phyloP scores from a whole-genome alignment of 2,888 invertebrate genomes.

The Andrena haemorrhoa region DNA sequence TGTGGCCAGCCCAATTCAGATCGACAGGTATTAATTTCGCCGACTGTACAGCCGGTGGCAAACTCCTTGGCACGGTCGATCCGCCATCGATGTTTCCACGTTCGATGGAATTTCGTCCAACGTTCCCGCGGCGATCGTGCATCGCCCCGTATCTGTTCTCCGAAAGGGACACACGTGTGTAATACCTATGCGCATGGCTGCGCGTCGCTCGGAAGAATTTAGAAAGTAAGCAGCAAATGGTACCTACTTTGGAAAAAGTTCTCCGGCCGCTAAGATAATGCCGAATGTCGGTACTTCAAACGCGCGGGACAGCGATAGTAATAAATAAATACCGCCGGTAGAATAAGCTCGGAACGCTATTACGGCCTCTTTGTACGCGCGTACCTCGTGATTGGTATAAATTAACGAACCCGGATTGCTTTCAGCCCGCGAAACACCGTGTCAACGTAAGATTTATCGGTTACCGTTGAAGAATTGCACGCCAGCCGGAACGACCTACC shows the following conservation, averaged over 20 bases:
- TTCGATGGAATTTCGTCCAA: conserved; percentile 15
- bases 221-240: conserved; percentile 62
- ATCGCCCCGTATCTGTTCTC: conserved; percentile 29
- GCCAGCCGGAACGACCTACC: conserved; percentile 46
- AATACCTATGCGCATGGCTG: conserved; percentile 7
- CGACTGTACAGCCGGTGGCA: conserved; percentile 2
- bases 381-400: conserved; percentile 62
- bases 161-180: conserved; percentile 33
- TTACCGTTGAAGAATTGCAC: conserved; percentile 57
- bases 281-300: conserved; percentile 68
- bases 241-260: conserved; percentile 40
- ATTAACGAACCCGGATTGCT: conserved; percentile 63
- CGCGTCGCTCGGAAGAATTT: conserved; percentile 66
- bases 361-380: conserved; percentile 64
- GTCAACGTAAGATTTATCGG: conserved; percentile 67
- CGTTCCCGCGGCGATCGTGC: conserved; percentile 5
- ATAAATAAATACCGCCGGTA: conserved; percentile 71
- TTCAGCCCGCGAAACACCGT: conserved; percentile 60
- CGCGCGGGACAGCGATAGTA: conserved; percentile 52
- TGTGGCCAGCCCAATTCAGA: conserved; percentile 7
- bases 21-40: conserved; percentile 48
- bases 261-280: conserved; percentile 46
- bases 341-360: conserved; percentile 61
- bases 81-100: conserved; percentile 8
- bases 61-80: conserved; percentile 1